Evolutionary conservation across 2,113 vertebrate species (phyloP), one percentile per base, ranked within the genome.

Genomic region (Nematolebias whitei): DNA sequence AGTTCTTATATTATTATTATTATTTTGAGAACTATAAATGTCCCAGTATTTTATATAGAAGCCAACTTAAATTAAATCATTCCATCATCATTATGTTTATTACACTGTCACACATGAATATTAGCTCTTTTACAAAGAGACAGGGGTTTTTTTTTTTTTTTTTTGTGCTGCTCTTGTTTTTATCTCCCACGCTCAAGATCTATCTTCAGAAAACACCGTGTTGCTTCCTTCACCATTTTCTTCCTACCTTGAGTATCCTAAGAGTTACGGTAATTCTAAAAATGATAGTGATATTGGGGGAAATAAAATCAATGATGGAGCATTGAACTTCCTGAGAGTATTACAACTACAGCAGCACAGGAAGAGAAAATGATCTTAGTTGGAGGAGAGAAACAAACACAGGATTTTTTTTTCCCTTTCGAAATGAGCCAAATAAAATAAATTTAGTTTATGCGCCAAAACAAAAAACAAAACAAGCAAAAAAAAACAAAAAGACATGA

Each of bases 241-340:
- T 35, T 35, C 32, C 32, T 10, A 35, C 32, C 32, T 35, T 35
- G 38, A 29, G 64, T 60, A 59, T 68, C 50, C 43, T 51, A 41
- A 66, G 54, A 74, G 18, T 59, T 65, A 66, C 73, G 75, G 66
- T n/a, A n/a, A n/a, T n/a, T n/a, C 61, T 16, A 44, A 72, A 15
- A 48, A 49, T 54, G 52, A 62, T 1, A 9, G 32, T 35, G 32
- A 35, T 8, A 8, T 2, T 35, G 5, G 9, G 32, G 32, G 32
- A 35, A 35, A 35, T 35, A 35, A 35, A 35, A 35, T 8, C 32
- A 5, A 26, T 22, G 60, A 52, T 14, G 23, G 10, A 22, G 58
- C 68, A 77, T 68, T 55, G 52, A 23, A 43, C 38, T 44, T 44
- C 38, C 35, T 39, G 15, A 54, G 2, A 24, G 60, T 45, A 20